Evolutionary conservation across 1,140 invertebrate species (phyloP).

Genomic region (Littorina saxatilis): DNA sequence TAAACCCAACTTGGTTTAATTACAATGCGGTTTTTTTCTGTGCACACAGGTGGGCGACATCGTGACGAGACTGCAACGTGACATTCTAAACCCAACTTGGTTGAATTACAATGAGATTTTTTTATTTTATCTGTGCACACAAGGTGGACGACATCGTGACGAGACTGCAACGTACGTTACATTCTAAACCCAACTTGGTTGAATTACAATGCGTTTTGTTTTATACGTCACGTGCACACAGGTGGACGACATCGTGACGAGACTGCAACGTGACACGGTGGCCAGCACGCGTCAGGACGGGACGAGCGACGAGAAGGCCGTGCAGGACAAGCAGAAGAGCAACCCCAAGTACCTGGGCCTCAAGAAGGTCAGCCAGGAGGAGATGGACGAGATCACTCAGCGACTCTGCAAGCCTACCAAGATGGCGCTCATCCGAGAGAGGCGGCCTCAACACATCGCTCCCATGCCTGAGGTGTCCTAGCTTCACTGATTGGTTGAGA

Average conservation of each 20-base stretch:
- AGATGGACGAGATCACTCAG: slow-evolving; percentile 49
- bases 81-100: too few species aligned
- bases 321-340: slow-evolving; percentile 44
- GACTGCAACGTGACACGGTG: slow-evolving; percentile 50
- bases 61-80: slow-evolving; percentile 46
- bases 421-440: slow-evolving; percentile 52
- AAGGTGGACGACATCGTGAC: too few species aligned
- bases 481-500: too few species aligned
- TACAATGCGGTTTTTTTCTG: too few species aligned
- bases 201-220: too few species aligned
- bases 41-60: slow-evolving; percentile 53
- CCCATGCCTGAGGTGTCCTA: slow-evolving; percentile 17
- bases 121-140: too few species aligned
- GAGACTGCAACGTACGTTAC: too few species aligned
- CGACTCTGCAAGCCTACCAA: slow-evolving; percentile 55
- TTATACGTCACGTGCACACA: too few species aligned
- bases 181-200: too few species aligned
- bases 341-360: slow-evolving; percentile 55
- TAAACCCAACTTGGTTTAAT: too few species aligned
- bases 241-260: slow-evolving; percentile 53
- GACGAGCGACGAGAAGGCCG: slow-evolving; percentile 48
- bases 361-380: slow-evolving; percentile 44
- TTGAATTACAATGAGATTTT: too few species aligned
- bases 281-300: slow-evolving; percentile 43
- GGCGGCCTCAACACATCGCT: neutral